A percentile compares a stretch with the other conserved stretches of the same genome.
Evolutionary conservation across 2,113 vertebrate species (phyloP).

Genomic region (Cichladusa arquata): DNA sequence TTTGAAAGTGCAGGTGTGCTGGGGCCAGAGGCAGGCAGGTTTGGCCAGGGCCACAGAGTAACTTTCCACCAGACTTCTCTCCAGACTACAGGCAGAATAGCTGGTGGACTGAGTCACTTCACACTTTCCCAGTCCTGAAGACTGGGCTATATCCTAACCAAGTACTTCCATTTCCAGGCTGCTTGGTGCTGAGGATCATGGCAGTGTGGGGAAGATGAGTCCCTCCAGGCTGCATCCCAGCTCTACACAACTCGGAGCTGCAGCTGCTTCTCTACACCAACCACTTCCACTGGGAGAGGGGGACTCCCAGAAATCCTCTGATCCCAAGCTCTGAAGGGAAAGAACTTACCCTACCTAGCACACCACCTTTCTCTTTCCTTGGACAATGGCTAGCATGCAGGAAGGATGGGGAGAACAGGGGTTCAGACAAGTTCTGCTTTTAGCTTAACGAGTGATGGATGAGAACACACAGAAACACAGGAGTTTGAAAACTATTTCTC

Average conservation of each 20-base stretch:
- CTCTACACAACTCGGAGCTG: accelerated
- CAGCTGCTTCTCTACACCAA: neutral
- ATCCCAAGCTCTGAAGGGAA: neutral
- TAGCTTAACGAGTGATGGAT: neutral
- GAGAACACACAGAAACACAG: neutral
- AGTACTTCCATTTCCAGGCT: neutral
- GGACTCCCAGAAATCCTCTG: neutral
- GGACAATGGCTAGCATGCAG: neutral
- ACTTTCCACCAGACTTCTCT: slow-evolving; percentile 34
- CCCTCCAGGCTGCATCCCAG: neutral
- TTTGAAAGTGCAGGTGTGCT: neutral
- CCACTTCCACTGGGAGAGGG: accelerated
- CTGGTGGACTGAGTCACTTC: slow-evolving; percentile 13
- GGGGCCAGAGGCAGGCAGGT: neutral
- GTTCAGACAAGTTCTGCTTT: neutral
- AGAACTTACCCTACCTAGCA: neutral
- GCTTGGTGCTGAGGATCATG: neutral
- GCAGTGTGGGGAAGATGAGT: accelerated
- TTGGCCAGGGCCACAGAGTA: neutral
- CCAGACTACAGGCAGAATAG: neutral
- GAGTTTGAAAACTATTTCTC: neutral
- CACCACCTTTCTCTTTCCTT: neutral
- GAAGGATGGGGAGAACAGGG: neutral
- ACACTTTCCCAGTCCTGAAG: slow-evolving; percentile 2
- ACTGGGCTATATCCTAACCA: neutral